Evolutionary conservation across 2,888 invertebrate species (phyloP), one percentile per base, ranked within the genome.

Genomic region (Parnassius orleans): DNA sequence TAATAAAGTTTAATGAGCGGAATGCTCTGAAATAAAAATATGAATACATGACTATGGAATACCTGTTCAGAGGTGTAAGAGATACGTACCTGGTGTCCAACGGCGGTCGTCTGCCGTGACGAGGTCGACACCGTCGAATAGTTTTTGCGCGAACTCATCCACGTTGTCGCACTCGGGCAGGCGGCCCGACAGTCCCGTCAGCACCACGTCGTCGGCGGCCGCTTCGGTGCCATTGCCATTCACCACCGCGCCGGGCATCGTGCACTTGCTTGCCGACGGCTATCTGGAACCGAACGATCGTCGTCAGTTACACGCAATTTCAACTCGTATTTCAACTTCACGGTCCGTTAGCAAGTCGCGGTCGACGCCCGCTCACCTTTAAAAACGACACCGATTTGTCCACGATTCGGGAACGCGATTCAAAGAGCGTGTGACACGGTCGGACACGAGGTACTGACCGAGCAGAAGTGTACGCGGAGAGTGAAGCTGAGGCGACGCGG

Each of bases 91-190:
- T 69, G 95, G 93, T 7, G 96, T 94, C 98, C 98, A 99, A 80
- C 98, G 93, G 69, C 97, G 93, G 71, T 95, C 96, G 82, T 98
- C 98, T 71, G 96, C 98, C 43, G 97, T 98, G 66, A 99, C 95
- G 92, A 99, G 95, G 83, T 99, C 99, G 53, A 97, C 94, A 60
- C 97, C 97, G 66, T 95, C 95, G 84, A 98, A 96, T 60, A 99
- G 94, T 84, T 98, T 95, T 76, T 96, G 93, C 77, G 95, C 96
- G 87, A 99, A 99, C 90, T 99, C 99, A 72, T 97, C 97, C 78
- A 99, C 95, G 85, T 93, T 95, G 74, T 95, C 94, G 68, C 97
- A 97, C 89, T 99, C 97, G 11, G 99, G 99, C 72, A 99, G 93
- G 69, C 98, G 95, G 63, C 96, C 96, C 61, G 97, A 96, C 73